These are phyloP conservation scores for Platanista minor DNA, from an alignment of 2,113 vertebrate genomes.

Conservation along the genomic window DNA sequence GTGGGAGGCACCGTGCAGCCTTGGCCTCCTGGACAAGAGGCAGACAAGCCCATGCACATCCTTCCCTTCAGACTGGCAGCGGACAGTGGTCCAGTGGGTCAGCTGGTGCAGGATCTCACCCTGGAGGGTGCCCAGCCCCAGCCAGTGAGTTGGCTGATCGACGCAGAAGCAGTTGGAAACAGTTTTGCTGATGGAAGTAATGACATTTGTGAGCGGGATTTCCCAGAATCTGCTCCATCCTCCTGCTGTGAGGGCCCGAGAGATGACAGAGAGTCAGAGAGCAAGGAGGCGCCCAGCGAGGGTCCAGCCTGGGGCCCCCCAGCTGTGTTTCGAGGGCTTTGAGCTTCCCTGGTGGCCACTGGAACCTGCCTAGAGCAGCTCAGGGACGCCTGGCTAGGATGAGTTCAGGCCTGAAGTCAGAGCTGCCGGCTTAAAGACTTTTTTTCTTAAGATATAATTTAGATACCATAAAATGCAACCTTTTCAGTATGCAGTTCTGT, in stretches of 20 bases:
- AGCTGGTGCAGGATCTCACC: too few relatives aligned
- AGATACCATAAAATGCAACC: too few relatives aligned
- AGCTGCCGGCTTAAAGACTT: background rate
- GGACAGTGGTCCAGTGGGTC: fast-evolving
- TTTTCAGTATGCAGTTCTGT: background rate
- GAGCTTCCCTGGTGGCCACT: background rate
- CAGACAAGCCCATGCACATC: fast-evolving
- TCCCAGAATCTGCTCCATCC: background rate
- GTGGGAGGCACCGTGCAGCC: fast-evolving
- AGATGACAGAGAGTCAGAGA: background rate
- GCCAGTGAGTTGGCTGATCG: background rate
- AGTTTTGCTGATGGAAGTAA: background rate
- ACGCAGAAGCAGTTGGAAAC: fast-evolving
- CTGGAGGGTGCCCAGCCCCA: fast-evolving
- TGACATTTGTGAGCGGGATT: background rate
- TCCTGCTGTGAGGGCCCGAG: background rate
- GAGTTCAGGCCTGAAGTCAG: background rate
- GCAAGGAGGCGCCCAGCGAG: background rate
- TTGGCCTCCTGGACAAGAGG: background rate
- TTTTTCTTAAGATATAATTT: background rate
- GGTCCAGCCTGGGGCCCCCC: fast-evolving
- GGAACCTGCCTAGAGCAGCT: background rate
- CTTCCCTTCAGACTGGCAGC: background rate
- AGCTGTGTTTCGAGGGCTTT: background rate
- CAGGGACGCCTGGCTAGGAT: fast-evolving